Evolutionary conservation across 2,888 invertebrate genomes (phyloP), one percentile per base, ranked within the genome.

Genomic region (Entomobrya multifasciata): DNA sequence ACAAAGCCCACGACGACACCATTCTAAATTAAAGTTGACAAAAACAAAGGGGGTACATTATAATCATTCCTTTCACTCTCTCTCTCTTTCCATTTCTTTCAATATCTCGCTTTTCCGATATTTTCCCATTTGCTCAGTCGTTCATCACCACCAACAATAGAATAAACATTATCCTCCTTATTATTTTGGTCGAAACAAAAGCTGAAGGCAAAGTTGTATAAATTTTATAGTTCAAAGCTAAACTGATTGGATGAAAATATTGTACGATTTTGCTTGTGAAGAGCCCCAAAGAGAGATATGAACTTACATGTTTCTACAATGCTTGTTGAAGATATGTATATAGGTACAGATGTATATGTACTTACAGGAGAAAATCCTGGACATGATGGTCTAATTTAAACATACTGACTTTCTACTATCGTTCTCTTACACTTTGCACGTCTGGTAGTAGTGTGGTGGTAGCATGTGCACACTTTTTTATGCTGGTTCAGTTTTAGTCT

Each of bases 11-110:
- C 44, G 67, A 86, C 86, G 81, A 81, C 76, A 81, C 81, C 86
- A 86, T 81, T 86, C 81, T 76, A 86, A 86, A 86, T 86, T 86
- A 86, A 86, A 86, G 86, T 86, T 86, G 86, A 86, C 86, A 86
- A 86, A 86, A 86, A 86, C 86, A 86, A 86, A 86, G 77, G 81
- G 80, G 62, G 44, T 57, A 74, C 80, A 74, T 77, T 76, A 60
- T 65, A 80, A 80, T 86, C 72, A 77, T 81, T 86, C 62, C 86
- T 81, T 41, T 81, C 36, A 27, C 80, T 52, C 60, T 27, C 67
- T 72, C 78, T 52, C 25, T 36, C 36, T 36, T 36, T 36, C 36
- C 4, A n/a, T n/a, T 36, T 36, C 36, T 36, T 36, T 36, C 36
- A 6, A 6, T 36, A 36, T n/a, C 74, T 77, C 55, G 27, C 62